Evolutionary conservation across 2,797 vertebrate genomes (phyloP).

Genomic region (Pangasius mekongensis): DNA sequence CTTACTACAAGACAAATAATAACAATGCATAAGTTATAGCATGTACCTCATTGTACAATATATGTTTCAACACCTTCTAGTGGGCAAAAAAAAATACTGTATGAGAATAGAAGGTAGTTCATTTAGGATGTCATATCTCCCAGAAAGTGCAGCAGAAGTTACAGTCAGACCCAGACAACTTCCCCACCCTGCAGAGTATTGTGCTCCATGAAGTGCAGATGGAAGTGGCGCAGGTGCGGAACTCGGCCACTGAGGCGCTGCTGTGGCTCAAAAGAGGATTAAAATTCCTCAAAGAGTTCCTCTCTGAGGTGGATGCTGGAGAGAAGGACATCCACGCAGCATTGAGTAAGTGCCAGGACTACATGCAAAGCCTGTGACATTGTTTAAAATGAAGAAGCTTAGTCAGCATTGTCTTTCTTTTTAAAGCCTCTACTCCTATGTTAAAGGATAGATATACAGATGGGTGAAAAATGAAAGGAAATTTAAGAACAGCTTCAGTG

Average conservation of each 20-base stretch:
- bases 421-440: not conserved
- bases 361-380: not conserved
- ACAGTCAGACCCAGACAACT: constrained; percentile 85
- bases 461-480: not conserved
- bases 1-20: not conserved
- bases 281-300: constrained; percentile 95
- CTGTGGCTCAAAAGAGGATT: constrained; percentile 95
- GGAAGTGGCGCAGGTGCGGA: constrained; percentile 84
- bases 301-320: constrained; percentile 87
- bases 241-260: constrained; percentile 95
- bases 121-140: not conserved
- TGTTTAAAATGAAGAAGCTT: not conserved
- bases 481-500: not conserved
- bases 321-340: constrained; percentile 89
- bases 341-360: constrained; percentile 83
- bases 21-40: not conserved
- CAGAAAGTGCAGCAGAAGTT: constrained; percentile 98
- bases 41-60: not conserved
- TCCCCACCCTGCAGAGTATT: constrained; percentile 93
- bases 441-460: not conserved
- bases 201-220: constrained; percentile 87
- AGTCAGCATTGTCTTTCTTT: constrained; percentile 1
- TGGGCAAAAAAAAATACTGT: not conserved
- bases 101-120: not conserved
- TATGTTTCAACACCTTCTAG: not conserved